phyloP scores from a whole-genome alignment of 2,888 invertebrate genomes.

The Xanthia togata region DNA sequence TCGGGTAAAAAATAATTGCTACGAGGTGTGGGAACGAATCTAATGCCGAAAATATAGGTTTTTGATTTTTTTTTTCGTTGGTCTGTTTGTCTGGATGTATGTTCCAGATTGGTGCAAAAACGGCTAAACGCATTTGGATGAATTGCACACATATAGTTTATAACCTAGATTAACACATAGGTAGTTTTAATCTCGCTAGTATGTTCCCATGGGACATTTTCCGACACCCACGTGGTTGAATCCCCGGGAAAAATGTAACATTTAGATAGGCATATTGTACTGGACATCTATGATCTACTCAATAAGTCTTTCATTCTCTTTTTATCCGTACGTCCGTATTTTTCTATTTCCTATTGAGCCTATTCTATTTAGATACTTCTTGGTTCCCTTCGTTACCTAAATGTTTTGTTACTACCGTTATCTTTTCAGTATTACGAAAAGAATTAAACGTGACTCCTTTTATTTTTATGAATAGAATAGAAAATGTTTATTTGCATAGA shows the following conservation, averaged over 20 bases:
- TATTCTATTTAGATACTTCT: too few relatives aligned
- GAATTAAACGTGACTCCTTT: neutral
- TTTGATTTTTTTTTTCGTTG: neutral
- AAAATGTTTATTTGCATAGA: too few relatives aligned
- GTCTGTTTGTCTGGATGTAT: neutral
- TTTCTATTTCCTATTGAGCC: too few relatives aligned
- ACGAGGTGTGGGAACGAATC: too few relatives aligned
- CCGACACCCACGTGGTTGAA: fast-evolving
- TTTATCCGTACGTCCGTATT: too few relatives aligned
- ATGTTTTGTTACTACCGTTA: too few relatives aligned
- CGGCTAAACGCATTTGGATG: neutral
- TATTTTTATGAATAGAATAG: neutral
- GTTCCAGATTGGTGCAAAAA: neutral
- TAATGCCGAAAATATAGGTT: too few relatives aligned
- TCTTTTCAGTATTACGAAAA: neutral
- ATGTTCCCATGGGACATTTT: neutral
- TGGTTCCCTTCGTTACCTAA: too few relatives aligned
- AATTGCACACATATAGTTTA: neutral
- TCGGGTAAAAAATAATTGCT: too few relatives aligned
- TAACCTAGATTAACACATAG: neutral
- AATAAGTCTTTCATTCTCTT: too few relatives aligned
- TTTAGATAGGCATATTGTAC: neutral
- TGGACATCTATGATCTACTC: too few relatives aligned
- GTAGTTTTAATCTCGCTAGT: neutral
- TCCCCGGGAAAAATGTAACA: too few relatives aligned